These are phyloP conservation scores for Diaprepes abbreviatus DNA, from an alignment of 2,888 invertebrate species.

Conservation along the genomic window DNA sequence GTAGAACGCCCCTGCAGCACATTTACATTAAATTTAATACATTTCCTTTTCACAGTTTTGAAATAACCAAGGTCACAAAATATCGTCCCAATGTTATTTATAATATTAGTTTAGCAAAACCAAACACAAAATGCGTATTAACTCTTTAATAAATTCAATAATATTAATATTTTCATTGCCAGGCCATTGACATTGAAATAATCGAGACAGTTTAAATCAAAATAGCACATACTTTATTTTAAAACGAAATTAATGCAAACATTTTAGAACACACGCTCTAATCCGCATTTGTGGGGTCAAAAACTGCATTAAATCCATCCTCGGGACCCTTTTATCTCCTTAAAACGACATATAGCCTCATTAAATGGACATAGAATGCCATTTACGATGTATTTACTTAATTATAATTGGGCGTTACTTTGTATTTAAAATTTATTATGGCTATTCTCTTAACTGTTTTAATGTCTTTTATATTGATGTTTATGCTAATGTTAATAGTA, in stretches of 20 bases:
- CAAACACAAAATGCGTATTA: neutral
- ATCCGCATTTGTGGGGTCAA: slow-evolving; percentile 4
- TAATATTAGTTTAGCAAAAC: neutral
- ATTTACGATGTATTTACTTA: slow-evolving; percentile 18
- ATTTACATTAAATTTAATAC: no score
- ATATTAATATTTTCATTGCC: slow-evolving; percentile 29
- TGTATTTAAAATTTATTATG: slow-evolving; percentile 12
- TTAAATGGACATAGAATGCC: slow-evolving; percentile 19
- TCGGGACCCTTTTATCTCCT: slow-evolving; percentile 15
- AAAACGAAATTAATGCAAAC: slow-evolving; percentile 7
- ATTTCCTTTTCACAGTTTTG: no score
- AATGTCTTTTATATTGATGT: slow-evolving; percentile 7
- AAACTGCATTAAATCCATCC: slow-evolving; percentile 22
- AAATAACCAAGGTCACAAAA: no score
- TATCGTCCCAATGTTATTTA: neutral
- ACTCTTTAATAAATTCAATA: no score
- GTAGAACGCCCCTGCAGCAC: no score
- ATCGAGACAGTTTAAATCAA: slow-evolving; percentile 22
- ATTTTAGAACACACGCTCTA: slow-evolving; percentile 1
- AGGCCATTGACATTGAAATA: slow-evolving; percentile 28
- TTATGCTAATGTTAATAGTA: neutral
- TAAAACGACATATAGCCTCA: slow-evolving; percentile 16
- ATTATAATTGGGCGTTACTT: slow-evolving; percentile 24
- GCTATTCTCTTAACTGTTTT: slow-evolving; percentile 7
- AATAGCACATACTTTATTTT: slow-evolving; percentile 22